Percentiles rank a stretch among this genome's conserved stretches.
These are phyloP conservation scores for Oxyura jamaicensis DNA, from an alignment of 2,113 vertebrate species.

Conservation along the genomic window DNA sequence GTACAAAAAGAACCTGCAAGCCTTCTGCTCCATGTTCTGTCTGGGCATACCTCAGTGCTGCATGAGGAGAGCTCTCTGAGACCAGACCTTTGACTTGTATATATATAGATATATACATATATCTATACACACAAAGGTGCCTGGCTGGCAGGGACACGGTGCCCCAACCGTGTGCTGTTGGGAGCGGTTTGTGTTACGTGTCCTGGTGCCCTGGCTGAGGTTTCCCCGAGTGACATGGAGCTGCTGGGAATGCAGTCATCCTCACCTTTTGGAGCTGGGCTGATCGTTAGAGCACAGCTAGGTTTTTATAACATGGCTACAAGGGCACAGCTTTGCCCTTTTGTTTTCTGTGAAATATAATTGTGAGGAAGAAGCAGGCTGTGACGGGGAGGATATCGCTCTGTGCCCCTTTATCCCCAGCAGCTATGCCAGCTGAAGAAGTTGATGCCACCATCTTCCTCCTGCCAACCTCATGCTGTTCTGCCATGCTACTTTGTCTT, in stretches of 20 bases:
- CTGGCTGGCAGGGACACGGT: fast-evolving
- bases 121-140: not conserved
- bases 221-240: not conserved
- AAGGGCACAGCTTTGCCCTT: not conserved
- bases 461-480: fast-evolving
- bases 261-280: not conserved
- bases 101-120: no score
- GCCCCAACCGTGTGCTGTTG: fast-evolving
- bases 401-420: not conserved
- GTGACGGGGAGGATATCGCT: not conserved
- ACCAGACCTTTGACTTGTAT: no score
- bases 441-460: not conserved
- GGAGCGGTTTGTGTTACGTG: fast-evolving
- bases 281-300: not conserved
- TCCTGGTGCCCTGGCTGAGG: not conserved
- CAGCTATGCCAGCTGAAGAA: not conserved
- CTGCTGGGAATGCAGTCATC: not conserved
- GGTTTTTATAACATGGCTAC: not conserved
- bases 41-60: fast-evolving
- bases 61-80: not conserved
- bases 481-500: not conserved
- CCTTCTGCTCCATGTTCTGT: not conserved
- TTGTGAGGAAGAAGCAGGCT: no score
- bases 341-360: not conserved
- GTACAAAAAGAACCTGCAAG: not conserved